Evolutionary conservation across 2,113 vertebrate genomes (phyloP), one percentile per base, ranked within the genome.

Genomic region (Paratilapia polleni): DNA sequence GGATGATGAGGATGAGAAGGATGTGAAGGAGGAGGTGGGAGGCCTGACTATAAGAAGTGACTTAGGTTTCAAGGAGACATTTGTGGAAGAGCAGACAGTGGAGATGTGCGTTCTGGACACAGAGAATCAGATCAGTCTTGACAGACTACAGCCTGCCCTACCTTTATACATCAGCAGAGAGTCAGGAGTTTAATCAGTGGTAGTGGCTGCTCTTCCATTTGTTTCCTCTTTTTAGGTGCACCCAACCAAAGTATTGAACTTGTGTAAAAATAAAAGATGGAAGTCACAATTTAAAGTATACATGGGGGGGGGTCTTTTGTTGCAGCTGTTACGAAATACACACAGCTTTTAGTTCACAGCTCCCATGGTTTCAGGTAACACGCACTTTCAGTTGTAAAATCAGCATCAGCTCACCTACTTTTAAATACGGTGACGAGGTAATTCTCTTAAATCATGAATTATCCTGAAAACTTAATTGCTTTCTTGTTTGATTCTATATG

Each of bases 121-220:
- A 49, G 97, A 97, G 82, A 97, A 97, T 91, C 97, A 97, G 88
- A 91, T 97, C 89, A 96, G 97, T 81, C 92, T 97, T 59, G 97
- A 98, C 82, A 95, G 97, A 91, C 96, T 98, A 84, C 97, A 98
- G 88, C 96, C 97, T 79, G 94, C 96, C 59, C 95, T 98, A 73
- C 97, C 97, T 19, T 96, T 98, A 91, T 97, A 98, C 93, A 96
- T 97, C 94, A 97, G 96, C 91, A 97, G 97, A 89, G 98, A 98
- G 91, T 98, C 97, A 0, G 97, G 97, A 90, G 98, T 99, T 88
- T 99, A 93, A 89, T 89, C 86, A 78, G 6, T 82, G 77, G 28
- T 66, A 54, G 81, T 81, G 87, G 77, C 58, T 43, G 26, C 68
- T 81, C 36, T 81, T 85, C 41, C 70, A 66, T 88, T 82, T 89